These are phyloP conservation scores for Parus major DNA, from an alignment of 2,113 vertebrate species.

Conservation along the genomic window DNA sequence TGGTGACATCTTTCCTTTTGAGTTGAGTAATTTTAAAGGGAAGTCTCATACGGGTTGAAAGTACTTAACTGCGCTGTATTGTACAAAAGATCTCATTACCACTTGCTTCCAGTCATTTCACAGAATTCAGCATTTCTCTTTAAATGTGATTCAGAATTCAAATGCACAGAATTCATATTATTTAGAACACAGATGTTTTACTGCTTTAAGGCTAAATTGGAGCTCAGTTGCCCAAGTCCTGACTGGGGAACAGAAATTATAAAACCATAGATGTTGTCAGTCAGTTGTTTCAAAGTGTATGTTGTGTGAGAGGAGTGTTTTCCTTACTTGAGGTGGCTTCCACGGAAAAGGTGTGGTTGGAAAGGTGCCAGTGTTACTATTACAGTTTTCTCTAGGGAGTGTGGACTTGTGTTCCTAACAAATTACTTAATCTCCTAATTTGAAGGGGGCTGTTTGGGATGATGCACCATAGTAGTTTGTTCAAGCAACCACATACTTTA, in stretches of 20 bases:
- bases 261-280: background rate
- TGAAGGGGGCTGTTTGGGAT: background rate
- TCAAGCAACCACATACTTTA: background rate
- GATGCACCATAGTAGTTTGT: background rate
- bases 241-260: background rate
- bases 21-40: background rate
- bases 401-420: background rate
- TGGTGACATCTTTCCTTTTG: background rate
- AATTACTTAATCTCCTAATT: background rate
- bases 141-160: background rate
- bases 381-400: background rate
- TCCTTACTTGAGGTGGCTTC: background rate
- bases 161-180: background rate
- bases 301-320: background rate
- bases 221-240: background rate
- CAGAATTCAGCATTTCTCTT: background rate
- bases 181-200: background rate
- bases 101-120: background rate
- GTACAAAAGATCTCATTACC: background rate
- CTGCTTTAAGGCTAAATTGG: background rate
- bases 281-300: background rate
- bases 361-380: background rate
- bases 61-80: background rate
- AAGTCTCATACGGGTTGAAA: background rate
- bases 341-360: constrained; percentile 12